These are phyloP conservation scores for Labroides dimidiatus DNA, from an alignment of 2,797 vertebrate genomes.

Conservation along the genomic window DNA sequence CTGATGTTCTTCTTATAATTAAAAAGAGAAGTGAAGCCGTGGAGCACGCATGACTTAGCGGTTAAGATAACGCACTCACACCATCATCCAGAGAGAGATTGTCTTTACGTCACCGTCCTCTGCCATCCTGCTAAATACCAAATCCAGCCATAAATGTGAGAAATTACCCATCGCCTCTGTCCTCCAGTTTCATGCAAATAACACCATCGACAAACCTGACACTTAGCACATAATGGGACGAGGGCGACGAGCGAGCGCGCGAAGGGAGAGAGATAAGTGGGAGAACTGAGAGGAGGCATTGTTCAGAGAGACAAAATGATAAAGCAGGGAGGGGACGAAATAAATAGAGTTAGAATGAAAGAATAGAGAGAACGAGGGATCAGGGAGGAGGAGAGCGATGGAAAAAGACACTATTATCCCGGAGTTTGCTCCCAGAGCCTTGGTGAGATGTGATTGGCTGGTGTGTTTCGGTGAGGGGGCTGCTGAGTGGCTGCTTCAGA, in stretches of 20 bases:
- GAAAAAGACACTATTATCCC: slow-evolving; percentile 55
- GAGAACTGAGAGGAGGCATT: slow-evolving; percentile 68
- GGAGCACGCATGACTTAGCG: slow-evolving; percentile 41
- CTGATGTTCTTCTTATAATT: slow-evolving; percentile 65
- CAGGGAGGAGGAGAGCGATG: slow-evolving; percentile 21
- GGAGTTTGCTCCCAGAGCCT: slow-evolving; percentile 45
- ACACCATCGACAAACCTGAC: slow-evolving; percentile 68
- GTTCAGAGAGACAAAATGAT: slow-evolving; percentile 56
- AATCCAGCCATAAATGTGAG: slow-evolving; percentile 62
- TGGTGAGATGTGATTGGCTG: slow-evolving; percentile 53
- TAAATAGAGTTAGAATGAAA: slow-evolving; percentile 44
- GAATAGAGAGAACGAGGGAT: slow-evolving; percentile 3
- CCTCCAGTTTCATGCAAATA: slow-evolving; percentile 75
- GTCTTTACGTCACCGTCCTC: slow-evolving; percentile 32
- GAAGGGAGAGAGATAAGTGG: slow-evolving; percentile 68
- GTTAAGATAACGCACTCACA: slow-evolving; percentile 44
- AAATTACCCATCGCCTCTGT: slow-evolving; percentile 63
- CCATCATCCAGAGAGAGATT: slow-evolving; percentile 39
- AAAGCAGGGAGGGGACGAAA: slow-evolving; percentile 33
- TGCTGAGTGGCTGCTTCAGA: slow-evolving; percentile 70
- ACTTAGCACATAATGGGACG: slow-evolving; percentile 73
- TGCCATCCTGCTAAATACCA: slow-evolving; percentile 66
- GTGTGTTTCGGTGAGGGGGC: slow-evolving; percentile 57
- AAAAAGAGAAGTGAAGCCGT: slow-evolving; percentile 55
- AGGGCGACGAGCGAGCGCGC: slow-evolving; percentile 65